phyloP scores from a whole-genome alignment of 2,888 invertebrate genomes.

The Morpho deidamia region DNA sequence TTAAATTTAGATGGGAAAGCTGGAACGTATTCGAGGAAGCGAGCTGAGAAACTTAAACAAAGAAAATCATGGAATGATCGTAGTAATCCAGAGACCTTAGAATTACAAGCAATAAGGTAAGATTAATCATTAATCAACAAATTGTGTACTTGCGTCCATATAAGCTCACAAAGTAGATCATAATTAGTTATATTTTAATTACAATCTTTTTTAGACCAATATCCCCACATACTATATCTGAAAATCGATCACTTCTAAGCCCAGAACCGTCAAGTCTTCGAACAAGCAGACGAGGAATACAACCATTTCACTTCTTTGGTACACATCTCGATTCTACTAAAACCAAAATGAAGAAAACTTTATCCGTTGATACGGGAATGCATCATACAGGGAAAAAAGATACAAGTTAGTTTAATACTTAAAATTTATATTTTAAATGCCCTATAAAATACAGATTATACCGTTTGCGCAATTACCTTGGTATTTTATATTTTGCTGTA shows the following conservation, averaged over 20 bases:
- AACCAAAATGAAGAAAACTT: constrained; percentile 70
- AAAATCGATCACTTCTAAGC: constrained; percentile 67
- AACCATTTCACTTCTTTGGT: constrained; percentile 69
- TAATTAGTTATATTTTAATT: background rate
- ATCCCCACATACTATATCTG: constrained; percentile 64
- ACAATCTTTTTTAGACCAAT: constrained; percentile 44
- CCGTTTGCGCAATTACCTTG: background rate
- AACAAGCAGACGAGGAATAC: constrained; percentile 45
- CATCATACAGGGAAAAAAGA: constrained; percentile 62
- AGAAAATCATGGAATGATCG: constrained; percentile 85
- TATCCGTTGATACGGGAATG: constrained; percentile 73
- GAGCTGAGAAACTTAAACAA: constrained; percentile 68
- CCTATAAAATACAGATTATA: no score
- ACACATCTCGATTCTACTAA: constrained; percentile 63
- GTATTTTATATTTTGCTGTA: background rate
- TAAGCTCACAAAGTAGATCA: no score
- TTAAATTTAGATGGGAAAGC: constrained; percentile 68
- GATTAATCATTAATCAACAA: background rate
- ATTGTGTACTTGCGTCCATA: no score
- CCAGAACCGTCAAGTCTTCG: constrained; percentile 64
- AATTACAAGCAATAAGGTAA: constrained; percentile 80
- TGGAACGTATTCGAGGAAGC: constrained; percentile 70
- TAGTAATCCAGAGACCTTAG: constrained; percentile 83
- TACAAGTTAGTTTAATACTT: constrained; percentile 1
- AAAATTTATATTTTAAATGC: no score